Conservation (phyloP, 2,888 invertebrate genomes). For the Platypus cylindrus region DNA sequence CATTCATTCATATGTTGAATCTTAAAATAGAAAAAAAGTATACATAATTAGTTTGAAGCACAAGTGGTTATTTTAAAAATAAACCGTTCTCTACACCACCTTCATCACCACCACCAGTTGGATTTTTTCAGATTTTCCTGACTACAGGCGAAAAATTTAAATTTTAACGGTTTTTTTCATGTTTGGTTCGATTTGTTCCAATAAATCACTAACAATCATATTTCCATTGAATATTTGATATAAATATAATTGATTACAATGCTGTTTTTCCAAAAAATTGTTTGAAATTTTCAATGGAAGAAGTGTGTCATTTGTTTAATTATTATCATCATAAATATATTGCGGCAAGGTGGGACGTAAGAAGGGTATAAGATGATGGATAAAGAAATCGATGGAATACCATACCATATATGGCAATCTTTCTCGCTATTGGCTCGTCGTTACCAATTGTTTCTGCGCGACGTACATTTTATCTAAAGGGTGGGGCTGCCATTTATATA, state of each 20-base stretch:
- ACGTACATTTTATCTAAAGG: slow-evolving; percentile 32
- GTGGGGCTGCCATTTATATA: slow-evolving; percentile 45
- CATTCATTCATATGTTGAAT: no score
- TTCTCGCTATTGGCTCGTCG: slow-evolving; percentile 47
- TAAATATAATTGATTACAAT: no score
- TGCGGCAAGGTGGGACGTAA: slow-evolving; percentile 25
- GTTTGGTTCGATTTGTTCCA: no score
- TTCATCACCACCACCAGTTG: no score
- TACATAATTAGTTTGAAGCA: slow-evolving; percentile 19
- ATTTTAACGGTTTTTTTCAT: background rate
- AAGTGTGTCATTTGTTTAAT: slow-evolving; percentile 25
- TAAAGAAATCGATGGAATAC: slow-evolving; percentile 49
- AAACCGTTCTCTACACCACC: slow-evolving; percentile 2
- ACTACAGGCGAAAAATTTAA: slow-evolving; percentile 1
- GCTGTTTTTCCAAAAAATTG: no score
- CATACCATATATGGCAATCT: slow-evolving; percentile 73
- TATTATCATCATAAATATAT: slow-evolving; percentile 8
- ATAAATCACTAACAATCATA: no score
- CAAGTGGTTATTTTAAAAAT: slow-evolving; percentile 23
- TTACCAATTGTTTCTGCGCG: slow-evolving; percentile 25
- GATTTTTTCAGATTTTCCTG: slow-evolving; percentile 4
- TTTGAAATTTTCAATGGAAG: slow-evolving; percentile 18
- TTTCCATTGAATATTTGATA: no score
- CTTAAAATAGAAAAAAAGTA: slow-evolving; percentile 6
- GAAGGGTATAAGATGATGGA: no score